These are phyloP conservation scores for Acyrthosiphon pisum DNA, from an alignment of 1,140 invertebrate genomes.

Conservation along the genomic window DNA sequence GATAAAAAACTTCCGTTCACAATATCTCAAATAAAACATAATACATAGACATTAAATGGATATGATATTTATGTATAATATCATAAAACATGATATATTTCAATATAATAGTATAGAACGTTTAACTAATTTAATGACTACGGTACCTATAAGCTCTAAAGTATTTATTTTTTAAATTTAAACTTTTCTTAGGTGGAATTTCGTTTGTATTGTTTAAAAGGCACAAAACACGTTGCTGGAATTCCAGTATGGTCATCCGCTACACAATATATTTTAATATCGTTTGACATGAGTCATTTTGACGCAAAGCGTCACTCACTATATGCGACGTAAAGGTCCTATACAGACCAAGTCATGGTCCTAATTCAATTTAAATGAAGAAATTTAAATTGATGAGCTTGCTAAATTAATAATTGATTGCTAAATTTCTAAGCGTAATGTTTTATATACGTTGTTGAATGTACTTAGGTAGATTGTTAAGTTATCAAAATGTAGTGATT, in stretches of 20 bases:
- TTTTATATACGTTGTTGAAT: neutral
- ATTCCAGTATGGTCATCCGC: neutral
- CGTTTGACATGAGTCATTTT: neutral
- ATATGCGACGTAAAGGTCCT: neutral
- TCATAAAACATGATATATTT: no score
- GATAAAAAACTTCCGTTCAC: neutral
- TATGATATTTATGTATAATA: neutral
- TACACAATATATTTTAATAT: constrained; percentile 7
- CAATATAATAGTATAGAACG: neutral
- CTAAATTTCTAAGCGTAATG: neutral
- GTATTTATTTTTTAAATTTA: neutral
- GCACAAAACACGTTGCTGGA: neutral
- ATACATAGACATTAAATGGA: neutral
- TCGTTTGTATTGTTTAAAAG: neutral
- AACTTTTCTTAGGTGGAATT: neutral
- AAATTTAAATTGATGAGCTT: constrained; percentile 20
- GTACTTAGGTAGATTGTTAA: neutral
- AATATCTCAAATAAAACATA: neutral
- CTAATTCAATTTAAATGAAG: constrained; percentile 14
- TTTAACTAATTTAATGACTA: neutral
- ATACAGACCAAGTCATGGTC: neutral
- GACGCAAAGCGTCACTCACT: neutral
- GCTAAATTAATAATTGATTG: neutral
- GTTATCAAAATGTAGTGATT: neutral
- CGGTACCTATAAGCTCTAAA: neutral